A percentile compares a stretch with the other conserved stretches of the same genome.
Evolutionary conservation across 2,888 invertebrate species (phyloP).

Genomic region (Osmoderma eremita): DNA sequence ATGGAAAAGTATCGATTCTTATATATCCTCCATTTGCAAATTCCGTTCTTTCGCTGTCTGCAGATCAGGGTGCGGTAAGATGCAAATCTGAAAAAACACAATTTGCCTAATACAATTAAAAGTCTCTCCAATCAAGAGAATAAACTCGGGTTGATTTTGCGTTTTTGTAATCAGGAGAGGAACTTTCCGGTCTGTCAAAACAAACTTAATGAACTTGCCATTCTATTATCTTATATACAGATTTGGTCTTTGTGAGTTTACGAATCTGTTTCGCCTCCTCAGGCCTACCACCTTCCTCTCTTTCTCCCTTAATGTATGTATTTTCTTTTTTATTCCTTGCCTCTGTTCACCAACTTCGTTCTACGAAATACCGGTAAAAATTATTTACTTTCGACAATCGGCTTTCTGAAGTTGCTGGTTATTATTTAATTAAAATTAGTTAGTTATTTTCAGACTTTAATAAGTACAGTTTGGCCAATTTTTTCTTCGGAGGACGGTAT

Average conservation of each 20-base stretch:
- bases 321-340: constrained; percentile 15
- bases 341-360: not conserved
- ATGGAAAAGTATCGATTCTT: constrained; percentile 11
- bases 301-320: constrained; percentile 7
- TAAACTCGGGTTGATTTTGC: constrained; percentile 56
- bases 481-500: constrained; percentile 22
- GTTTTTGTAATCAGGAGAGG: constrained; percentile 62
- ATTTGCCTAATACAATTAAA: constrained; percentile 61
- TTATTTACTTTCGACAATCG: constrained; percentile 24
- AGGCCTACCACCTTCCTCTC: not conserved
- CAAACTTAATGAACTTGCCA: constrained; percentile 53
- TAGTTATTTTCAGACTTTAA: constrained; percentile 32
- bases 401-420: constrained; percentile 12
- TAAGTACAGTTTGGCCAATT: constrained; percentile 26
- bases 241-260: constrained; percentile 45
- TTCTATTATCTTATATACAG: constrained; percentile 49
- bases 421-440: constrained; percentile 40
- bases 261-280: constrained; percentile 38
- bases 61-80: constrained; percentile 40
- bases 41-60: not conserved
- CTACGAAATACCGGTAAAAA: constrained; percentile 15
- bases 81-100: constrained; percentile 56
- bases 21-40: not conserved
- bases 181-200: constrained; percentile 50
- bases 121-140: constrained; percentile 61